phyloP scores from a whole-genome alignment of 2,797 vertebrate genomes.

The Micropoecilia bifurca region DNA sequence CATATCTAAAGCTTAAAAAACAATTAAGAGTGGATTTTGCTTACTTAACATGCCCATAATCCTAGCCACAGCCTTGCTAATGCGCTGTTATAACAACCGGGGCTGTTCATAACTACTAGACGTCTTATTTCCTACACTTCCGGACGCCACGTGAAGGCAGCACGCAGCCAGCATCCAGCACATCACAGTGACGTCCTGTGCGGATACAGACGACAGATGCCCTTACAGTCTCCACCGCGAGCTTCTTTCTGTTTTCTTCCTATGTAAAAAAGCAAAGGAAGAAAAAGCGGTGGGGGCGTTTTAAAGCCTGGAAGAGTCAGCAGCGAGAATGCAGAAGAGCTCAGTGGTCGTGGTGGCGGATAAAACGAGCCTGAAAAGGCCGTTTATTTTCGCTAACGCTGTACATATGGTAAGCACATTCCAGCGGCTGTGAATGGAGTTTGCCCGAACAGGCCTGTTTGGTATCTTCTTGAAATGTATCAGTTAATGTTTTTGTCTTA shows the following conservation, averaged over 20 bases:
- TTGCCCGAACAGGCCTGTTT: slow-evolving; percentile 26
- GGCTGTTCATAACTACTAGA: not conserved
- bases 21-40: not conserved
- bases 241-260: slow-evolving; percentile 7
- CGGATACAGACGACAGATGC: slow-evolving; percentile 53
- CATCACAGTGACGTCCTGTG: slow-evolving; percentile 68
- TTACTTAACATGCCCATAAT: not conserved
- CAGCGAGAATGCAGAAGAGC: slow-evolving; percentile 72
- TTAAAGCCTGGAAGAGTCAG: slow-evolving; percentile 31
- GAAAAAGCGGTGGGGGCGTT: not conserved
- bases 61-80: not conserved
- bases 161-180: slow-evolving; percentile 40
- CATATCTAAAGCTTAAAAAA: not conserved
- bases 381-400: slow-evolving; percentile 75
- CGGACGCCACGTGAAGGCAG: slow-evolving; percentile 49
- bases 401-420: slow-evolving; percentile 73
- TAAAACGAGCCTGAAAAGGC: slow-evolving; percentile 77
- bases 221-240: slow-evolving; percentile 23
- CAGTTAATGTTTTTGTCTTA: not conserved
- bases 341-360: slow-evolving; percentile 78
- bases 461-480: not conserved
- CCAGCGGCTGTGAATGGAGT: slow-evolving; percentile 16
- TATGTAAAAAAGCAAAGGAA: slow-evolving; percentile 27
- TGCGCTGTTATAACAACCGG: not conserved
- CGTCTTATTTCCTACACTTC: not conserved